Conservation (phyloP, 2,888 invertebrate species). For the Diarsia mendica region DNA sequence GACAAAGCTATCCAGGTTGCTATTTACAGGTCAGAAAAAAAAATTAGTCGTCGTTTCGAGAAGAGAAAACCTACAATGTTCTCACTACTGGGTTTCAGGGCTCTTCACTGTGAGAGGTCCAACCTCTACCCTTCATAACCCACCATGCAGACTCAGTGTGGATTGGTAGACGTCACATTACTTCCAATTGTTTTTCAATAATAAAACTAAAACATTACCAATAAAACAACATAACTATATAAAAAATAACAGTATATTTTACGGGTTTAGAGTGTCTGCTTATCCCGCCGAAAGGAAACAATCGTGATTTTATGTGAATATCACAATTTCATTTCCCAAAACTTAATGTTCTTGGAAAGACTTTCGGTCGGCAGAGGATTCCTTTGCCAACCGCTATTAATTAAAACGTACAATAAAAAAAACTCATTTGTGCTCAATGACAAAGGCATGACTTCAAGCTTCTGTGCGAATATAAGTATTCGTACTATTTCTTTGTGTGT, state of each 20-base stretch:
- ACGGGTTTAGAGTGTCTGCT: background rate
- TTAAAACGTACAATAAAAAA: conserved; percentile 50
- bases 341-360: background rate
- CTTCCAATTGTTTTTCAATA: too few relatives aligned
- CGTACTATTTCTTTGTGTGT: conserved; percentile 2
- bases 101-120: background rate
- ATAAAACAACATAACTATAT: too few relatives aligned
- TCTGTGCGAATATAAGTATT: conserved; percentile 29
- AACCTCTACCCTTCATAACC: background rate
- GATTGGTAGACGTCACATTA: background rate
- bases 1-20: too few relatives aligned
- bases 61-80: background rate
- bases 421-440: conserved; percentile 37
- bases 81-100: background rate
- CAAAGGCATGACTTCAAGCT: conserved; percentile 44
- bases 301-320: background rate
- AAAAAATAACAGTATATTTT: background rate
- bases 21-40: too few relatives aligned
- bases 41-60: too few relatives aligned
- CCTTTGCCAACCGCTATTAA: conserved; percentile 37
- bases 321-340: background rate
- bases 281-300: background rate
- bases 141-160: background rate
- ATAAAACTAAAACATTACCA: too few relatives aligned
- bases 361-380: conserved; percentile 7